Conservation (phyloP, 1,140 invertebrate species). For the Drosophila takahashii region DNA sequence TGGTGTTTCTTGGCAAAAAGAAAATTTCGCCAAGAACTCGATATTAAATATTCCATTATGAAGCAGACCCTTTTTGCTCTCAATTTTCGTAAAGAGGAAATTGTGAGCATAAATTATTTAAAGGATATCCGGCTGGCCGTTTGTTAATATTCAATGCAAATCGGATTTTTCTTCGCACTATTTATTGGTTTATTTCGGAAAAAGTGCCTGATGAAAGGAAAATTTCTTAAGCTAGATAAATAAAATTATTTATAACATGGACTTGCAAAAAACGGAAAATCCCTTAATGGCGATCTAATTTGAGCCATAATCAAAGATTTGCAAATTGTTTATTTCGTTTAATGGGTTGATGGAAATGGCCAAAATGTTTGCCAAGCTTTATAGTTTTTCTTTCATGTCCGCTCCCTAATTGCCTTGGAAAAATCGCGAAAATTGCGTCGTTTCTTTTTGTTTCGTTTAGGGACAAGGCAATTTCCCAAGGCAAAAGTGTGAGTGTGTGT, state of each 20-base stretch:
- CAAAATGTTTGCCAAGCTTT: constrained; percentile 9
- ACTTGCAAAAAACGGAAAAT: background rate
- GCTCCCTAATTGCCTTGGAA: constrained; percentile 31
- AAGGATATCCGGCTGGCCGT: background rate
- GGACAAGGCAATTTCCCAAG: constrained; percentile 28
- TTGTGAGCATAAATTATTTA: constrained; percentile 22
- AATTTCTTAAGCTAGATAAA: background rate
- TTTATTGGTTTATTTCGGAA: background rate
- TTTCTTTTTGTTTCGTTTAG: constrained; percentile 26
- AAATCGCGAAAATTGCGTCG: constrained; percentile 41
- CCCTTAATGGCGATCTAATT: background rate
- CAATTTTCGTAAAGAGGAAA: constrained; percentile 3
- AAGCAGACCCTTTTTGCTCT: background rate
- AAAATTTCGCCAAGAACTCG: background rate
- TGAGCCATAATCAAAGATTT: background rate
- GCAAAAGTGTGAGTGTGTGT: constrained; percentile 5
- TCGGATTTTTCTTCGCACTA: background rate
- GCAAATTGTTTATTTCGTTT: constrained; percentile 16
- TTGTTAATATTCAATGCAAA: constrained; percentile 9
- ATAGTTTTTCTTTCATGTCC: constrained; percentile 16
- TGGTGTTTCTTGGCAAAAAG: background rate
- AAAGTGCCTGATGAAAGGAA: background rate
- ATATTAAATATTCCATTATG: constrained; percentile 30
- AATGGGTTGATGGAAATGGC: constrained; percentile 25
- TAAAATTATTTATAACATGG: background rate